Conservation (phyloP, 2,888 invertebrate species). For the Leistus spinibarbis region DNA sequence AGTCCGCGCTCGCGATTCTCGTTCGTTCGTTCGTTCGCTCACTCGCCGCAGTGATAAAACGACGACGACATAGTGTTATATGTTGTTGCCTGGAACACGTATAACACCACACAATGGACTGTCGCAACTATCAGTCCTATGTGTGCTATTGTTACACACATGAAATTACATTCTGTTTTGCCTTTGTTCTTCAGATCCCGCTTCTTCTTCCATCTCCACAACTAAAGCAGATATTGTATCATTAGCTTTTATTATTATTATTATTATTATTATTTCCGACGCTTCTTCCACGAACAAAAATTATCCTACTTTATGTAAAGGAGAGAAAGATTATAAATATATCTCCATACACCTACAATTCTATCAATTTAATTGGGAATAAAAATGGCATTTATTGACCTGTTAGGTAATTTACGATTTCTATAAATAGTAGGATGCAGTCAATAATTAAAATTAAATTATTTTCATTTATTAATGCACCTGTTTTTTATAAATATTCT, state of each 20-base stretch:
- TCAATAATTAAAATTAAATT: too few species aligned
- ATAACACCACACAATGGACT: conserved; percentile 36
- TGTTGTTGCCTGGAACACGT: conserved; percentile 13
- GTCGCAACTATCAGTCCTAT: conserved; percentile 39
- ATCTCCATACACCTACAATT: too few species aligned
- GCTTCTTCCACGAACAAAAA: neutral
- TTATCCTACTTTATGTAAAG: too few species aligned
- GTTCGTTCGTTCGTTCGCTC: neutral
- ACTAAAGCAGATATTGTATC: conserved; percentile 4
- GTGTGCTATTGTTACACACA: conserved; percentile 38
- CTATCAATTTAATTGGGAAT: too few species aligned
- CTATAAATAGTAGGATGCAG: too few species aligned
- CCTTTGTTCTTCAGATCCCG: conserved; percentile 30
- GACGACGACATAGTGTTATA: neutral
- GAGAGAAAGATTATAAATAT: too few species aligned
- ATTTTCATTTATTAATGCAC: too few species aligned
- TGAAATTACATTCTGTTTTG: conserved; percentile 40
- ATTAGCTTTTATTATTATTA: neutral
- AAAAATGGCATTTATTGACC: too few species aligned
- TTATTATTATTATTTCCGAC: neutral
- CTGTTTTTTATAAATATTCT: too few species aligned
- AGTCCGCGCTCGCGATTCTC: too few species aligned
- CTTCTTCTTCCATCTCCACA: neutral
- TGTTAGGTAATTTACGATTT: too few species aligned
- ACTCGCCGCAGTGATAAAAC: conserved; percentile 29